Evolutionary conservation across 2,113 vertebrate genomes (phyloP), one percentile per base, ranked within the genome.

Genomic region (Sinocyclocheilus anshuiensis): DNA sequence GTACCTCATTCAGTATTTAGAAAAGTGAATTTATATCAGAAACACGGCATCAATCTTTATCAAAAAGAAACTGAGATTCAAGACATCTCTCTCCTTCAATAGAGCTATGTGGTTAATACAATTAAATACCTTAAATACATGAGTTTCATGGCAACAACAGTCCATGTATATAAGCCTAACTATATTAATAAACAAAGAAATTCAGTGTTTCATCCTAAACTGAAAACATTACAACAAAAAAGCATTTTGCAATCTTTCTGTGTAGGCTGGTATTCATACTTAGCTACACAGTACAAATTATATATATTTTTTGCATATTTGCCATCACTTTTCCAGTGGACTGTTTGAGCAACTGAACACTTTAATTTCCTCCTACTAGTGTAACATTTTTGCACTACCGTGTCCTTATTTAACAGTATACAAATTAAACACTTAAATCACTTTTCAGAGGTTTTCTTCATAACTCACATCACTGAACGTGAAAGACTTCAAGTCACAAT

Each of bases 1-100:
- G 63, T 63, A 79, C 65, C 45, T 48, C 33, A 50, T 33, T 67
- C 26, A 83, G 63, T 82, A 33, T 87, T 80, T 15, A 86, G 63
- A 65, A 36, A 42, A 55, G n/a, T 42, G 24, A 72, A 50, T 5
- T 29, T 69, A 22, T 69, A 71, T 33, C 16, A 80, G 78, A 36
- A 39, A 82, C 59, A 81, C 81, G 42, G 82, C 69, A 84, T 84
- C 15, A 1, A 42, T 53, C 81, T 67, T 81, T 48, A 67, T 48
- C 4, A 86, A 24, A 71, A 65, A 80, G 50, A n/a, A 74, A 13
- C 82, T 39, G 61, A 50, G 59, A 55, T 48, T 74, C 65, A 74
- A 74, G 29, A 59, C 50, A 59, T 59, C 18, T 84, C 69, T 72
- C 33, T 74, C 53, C 53, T 84, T 75, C 45, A 55, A 74, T 26